Evolutionary conservation across 2,888 invertebrate genomes (phyloP).

Genomic region (Pyrrhia umbra): DNA sequence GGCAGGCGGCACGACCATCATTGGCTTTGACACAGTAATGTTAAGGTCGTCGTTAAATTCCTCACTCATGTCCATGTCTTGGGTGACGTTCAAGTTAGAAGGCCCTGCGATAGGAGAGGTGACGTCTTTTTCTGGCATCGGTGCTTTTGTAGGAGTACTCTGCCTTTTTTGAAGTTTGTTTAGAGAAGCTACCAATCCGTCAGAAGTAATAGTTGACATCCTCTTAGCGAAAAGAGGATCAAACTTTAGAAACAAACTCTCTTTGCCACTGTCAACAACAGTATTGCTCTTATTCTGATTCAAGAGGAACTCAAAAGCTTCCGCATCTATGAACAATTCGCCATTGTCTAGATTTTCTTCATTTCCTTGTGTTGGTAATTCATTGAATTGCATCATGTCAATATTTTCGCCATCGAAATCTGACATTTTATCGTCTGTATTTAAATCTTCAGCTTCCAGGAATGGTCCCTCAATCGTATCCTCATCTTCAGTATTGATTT

Average conservation of each 20-base stretch:
- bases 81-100: conserved; percentile 68
- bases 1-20: conserved; percentile 86
- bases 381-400: conserved; percentile 78
- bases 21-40: conserved; percentile 80
- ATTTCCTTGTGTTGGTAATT: conserved; percentile 68
- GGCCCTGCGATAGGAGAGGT: conserved; percentile 68
- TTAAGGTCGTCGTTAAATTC: conserved; percentile 76
- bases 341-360: conserved; percentile 75
- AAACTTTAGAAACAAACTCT: conserved; percentile 86
- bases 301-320: conserved; percentile 84
- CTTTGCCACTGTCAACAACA: conserved; percentile 84
- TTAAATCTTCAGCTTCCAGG: conserved; percentile 77
- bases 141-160: conserved; percentile 78
- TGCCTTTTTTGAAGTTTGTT: conserved; percentile 75
- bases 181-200: conserved; percentile 77
- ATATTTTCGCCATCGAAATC: conserved; percentile 67
- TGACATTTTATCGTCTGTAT: conserved; percentile 67
- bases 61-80: conserved; percentile 65
- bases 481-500: conserved; percentile 84
- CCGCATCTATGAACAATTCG: conserved; percentile 86
- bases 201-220: conserved; percentile 73
- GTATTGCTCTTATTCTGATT: conserved; percentile 82
- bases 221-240: conserved; percentile 85
- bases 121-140: conserved; percentile 57
- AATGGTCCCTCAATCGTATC: conserved; percentile 86